Base-by-base conservation (phyloP, 1,140 invertebrate genomes). In the Zaprionus gabonicus region DNA sequence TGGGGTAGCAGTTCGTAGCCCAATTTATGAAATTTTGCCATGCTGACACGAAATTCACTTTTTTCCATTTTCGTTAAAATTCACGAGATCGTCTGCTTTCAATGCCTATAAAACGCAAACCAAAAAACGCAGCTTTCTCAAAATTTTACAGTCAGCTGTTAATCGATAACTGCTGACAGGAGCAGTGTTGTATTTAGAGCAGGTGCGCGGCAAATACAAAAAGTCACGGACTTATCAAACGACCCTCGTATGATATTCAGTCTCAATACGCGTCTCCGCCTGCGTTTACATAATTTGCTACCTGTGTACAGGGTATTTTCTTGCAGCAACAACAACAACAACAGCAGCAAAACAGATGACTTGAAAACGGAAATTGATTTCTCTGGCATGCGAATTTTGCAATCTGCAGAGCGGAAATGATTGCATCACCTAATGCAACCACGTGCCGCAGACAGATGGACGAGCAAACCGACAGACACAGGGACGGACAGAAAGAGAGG, bases 371-470 rank as follows among this genome's bases (percentile, higher is more conserved):
- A 88, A 88, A 88, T 88, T 90, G 85, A 90, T 90, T 85, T 88
- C 82, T 78, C 82, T 78, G 71, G 65, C 65, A 63, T 70, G 77
- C 71, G 84, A 70, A 75, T 57, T 70, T 71, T 72, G 80, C 81
- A 84, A 84, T 84, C 81, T 84, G 72, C 51, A 69, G 60, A 88
- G 69, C 84, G 84, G 84, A 90, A 88, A 88, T 90, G 85, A 88
- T 88, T 88, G 84, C 85, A 88, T 84, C 84, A 90, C 83, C 81
- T 81, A 80, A 76, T 80, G 80, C 56, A 76, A 88, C 81, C 84
- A 83, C 83, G 81, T 85, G 84, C 84, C 80, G 68, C 70, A 68
- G 62, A 34, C 57, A 25, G 44, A 68, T 69, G 58, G 9, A 58
- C 56, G 23, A 13, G 34, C 34, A 59, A 57, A 31, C 53, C 25